A percentile compares a stretch with the other conserved stretches of the same genome.
Evolutionary conservation across 2,113 vertebrate species (phyloP).

Genomic region (Hippoglossus stenolepis): DNA sequence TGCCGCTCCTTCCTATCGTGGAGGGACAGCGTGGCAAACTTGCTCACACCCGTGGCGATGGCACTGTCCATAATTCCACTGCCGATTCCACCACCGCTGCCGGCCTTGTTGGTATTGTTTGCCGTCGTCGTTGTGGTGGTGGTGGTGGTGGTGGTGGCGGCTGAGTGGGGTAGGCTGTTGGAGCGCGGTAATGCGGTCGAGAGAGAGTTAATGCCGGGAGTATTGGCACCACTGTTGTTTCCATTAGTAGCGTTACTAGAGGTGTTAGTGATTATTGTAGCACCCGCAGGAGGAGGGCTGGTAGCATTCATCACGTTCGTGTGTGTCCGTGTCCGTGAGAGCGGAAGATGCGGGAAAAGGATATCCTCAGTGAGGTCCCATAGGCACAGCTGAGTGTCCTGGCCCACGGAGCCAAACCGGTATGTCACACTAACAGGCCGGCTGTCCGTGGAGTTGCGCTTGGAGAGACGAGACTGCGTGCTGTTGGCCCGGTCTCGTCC

Average conservation of each 20-base stretch:
- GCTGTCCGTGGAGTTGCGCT: constrained; percentile 98
- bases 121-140: constrained; percentile 78
- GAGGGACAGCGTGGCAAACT: constrained; percentile 96
- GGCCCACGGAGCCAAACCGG: constrained; percentile 97
- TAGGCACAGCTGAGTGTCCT: constrained; percentile 98
- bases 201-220: constrained; percentile 86
- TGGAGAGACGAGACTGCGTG: constrained; percentile 95
- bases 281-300: constrained; percentile 85
- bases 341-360: constrained; percentile 96
- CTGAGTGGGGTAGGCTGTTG: constrained; percentile 95
- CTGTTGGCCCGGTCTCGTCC: constrained; percentile 95
- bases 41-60: constrained; percentile 94
- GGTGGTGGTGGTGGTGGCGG: constrained; percentile 89
- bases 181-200: constrained; percentile 94
- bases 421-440: constrained; percentile 97
- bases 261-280: constrained; percentile 71
- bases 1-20: constrained; percentile 98
- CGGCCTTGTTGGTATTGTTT: constrained; percentile 86
- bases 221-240: constrained; percentile 84
- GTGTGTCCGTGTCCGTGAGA: constrained; percentile 97
- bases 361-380: constrained; percentile 99
- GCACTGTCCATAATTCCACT: constrained; percentile 91
- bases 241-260: constrained; percentile 77
- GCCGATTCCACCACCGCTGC: constrained; percentile 67
- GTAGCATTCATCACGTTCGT: constrained; percentile 99